Conservation (phyloP, 1,140 invertebrate genomes). For the Helicoverpa zea region DNA sequence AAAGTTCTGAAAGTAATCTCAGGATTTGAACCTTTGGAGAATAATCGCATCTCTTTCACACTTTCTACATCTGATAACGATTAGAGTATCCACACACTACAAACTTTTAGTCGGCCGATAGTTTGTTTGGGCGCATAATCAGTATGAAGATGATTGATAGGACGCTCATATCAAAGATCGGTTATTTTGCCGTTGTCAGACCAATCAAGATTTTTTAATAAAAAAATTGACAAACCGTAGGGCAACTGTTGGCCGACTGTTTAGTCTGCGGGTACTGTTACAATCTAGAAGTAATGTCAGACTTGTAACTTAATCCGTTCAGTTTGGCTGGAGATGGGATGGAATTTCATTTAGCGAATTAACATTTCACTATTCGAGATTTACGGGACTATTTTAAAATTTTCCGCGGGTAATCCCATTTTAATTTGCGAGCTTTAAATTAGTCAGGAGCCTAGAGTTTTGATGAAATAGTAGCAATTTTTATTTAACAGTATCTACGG, state of each 20-base stretch:
- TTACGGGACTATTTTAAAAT: constrained; percentile 70
- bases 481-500: background rate
- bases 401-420: constrained; percentile 60
- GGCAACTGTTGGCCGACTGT: no score
- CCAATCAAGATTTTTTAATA: no score
- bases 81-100: no score
- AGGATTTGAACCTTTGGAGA: constrained; percentile 46
- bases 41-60: constrained; percentile 44
- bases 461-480: background rate
- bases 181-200: no score
- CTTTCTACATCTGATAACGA: constrained; percentile 40
- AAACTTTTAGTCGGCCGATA: no score
- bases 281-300: constrained; percentile 69
- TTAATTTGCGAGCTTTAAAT: constrained; percentile 48
- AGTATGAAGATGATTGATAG: no score
- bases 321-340: constrained; percentile 60
- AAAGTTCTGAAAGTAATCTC: constrained; percentile 62
- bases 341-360: constrained; percentile 78
- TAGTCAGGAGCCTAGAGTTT: constrained; percentile 25
- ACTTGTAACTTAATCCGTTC: constrained; percentile 78
- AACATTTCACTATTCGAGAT: constrained; percentile 77
- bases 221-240: no score
- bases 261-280: background rate
- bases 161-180: no score
- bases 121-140: no score